Percentiles rank a stretch among this genome's conserved stretches.
These are phyloP conservation scores for Alsophila aescularia DNA, from an alignment of 2,888 invertebrate genomes.

Conservation along the genomic window DNA sequence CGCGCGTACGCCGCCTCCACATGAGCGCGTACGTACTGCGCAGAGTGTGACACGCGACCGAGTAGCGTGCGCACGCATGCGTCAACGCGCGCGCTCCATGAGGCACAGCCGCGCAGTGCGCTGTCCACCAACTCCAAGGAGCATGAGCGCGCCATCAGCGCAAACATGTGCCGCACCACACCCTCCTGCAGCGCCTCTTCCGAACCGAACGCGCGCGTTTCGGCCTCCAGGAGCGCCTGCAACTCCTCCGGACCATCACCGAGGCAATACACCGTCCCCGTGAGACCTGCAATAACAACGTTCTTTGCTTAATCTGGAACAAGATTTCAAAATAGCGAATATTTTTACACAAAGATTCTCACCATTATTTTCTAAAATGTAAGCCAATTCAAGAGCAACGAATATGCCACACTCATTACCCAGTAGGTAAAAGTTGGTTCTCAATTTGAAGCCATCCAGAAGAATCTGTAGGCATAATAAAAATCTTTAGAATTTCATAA, in stretches of 20 bases:
- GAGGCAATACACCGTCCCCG: conserved; percentile 61
- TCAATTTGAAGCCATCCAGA: conserved; percentile 35
- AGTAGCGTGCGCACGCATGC: conserved; percentile 49
- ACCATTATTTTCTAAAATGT: conserved; percentile 7
- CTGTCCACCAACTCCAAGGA: conserved; percentile 31
- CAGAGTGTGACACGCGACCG: too few relatives aligned
- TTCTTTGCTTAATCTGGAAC: too few relatives aligned
- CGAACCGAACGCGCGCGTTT: conserved; percentile 42
- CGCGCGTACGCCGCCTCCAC: too few relatives aligned
- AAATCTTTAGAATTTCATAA: too few relatives aligned
- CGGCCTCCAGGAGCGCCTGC: conserved; percentile 40
- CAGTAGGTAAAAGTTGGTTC: neutral
- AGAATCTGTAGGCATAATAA: neutral
- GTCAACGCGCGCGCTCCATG: conserved; percentile 49
- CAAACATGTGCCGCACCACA: conserved; percentile 56
- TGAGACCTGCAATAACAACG: conserved; percentile 42
- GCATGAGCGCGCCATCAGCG: conserved; percentile 45
- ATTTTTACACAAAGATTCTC: neutral
- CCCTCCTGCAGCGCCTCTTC: conserved; percentile 54
- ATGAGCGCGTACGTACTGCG: too few relatives aligned
- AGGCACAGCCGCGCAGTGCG: conserved; percentile 20
- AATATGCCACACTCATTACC: neutral
- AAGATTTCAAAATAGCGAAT: neutral
- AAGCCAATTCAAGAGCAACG: conserved; percentile 1
- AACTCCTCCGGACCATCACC: conserved; percentile 58